Base-by-base conservation (phyloP, 2,113 vertebrate species). In the Neotoma lepida region DNA sequence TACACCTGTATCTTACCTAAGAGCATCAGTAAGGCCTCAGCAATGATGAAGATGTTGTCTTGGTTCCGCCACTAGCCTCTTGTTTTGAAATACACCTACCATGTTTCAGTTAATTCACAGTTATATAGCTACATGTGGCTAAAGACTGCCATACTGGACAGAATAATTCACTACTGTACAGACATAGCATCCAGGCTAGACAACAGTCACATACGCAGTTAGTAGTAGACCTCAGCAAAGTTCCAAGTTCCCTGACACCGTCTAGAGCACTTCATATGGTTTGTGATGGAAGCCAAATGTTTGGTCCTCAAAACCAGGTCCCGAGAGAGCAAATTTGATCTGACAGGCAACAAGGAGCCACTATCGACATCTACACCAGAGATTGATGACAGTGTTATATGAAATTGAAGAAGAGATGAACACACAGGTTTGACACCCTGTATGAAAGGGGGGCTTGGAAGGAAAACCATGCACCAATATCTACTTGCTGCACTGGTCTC, bases 401-500 rank as follows among this genome's bases (percentile, higher is more conserved):
- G 70, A 94, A 70, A 85, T 44, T 39, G 88, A 82, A 49, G 30
- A 93, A 94, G 82, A 80, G 30, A 24, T 30, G 20, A 9, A 35
- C 71, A 46, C 12, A 22, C 8, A 8, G 24, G 74, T 41, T n/a
- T n/a, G 20, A 58, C 12, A 82, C 70, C 4, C 1, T 80, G 51
- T 63, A 39, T 64, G 26, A 90, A 86, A 88, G 9, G 30, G 44
- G 90, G 51, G n/a, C 13, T 30, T 89, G 41, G 70, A 39, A 85
- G 46, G 56, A 61, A 94, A 95, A 46, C 3, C 61, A 91, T 91
- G 26, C n/a, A 44, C n/a, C 66, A 13, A 17, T 77, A 61, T 64
- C 70, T 91, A 28, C 93, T 94, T 84, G n/a, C 22, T 77, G 66
- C 33, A 91, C 58, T 33, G 35, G 49, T 63, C 89, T 92, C 74